A percentile compares a stretch with the other conserved stretches of the same genome.
phyloP scores from a whole-genome alignment of 30 jellyfish, hydroid and myxozoan species.

The Cassiopea andromeda region DNA sequence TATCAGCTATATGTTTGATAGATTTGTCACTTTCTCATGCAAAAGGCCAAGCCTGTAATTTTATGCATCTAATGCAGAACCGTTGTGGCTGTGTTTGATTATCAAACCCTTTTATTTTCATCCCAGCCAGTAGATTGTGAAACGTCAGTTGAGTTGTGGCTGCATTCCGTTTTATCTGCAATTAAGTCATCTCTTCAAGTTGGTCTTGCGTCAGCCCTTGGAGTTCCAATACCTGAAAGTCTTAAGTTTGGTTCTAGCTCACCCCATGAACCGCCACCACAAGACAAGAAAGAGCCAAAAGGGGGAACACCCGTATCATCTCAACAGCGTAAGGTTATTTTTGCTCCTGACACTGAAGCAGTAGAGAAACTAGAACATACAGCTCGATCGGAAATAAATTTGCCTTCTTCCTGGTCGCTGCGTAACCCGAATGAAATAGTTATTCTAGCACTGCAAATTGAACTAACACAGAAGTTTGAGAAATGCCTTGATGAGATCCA shows the following conservation, averaged over 20 bases:
- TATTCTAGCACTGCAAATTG: slow-evolving; percentile 65
- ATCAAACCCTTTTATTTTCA: background rate
- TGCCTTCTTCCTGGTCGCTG: slow-evolving; percentile 71
- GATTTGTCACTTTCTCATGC: too few relatives aligned
- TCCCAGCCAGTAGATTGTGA: slow-evolving; percentile 73
- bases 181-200: slow-evolving; percentile 50
- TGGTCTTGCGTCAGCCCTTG: slow-evolving; percentile 63
- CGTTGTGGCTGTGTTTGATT: background rate
- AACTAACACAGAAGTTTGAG: slow-evolving; percentile 60
- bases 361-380: slow-evolving; percentile 47
- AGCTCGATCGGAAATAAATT: slow-evolving; percentile 52
- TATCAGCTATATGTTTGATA: too few relatives aligned
- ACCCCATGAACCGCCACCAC: slow-evolving; percentile 21
- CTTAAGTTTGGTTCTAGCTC: slow-evolving; percentile 20
- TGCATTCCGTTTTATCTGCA: slow-evolving; percentile 36
- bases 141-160: slow-evolving; percentile 62
- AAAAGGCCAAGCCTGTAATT: too few relatives aligned
- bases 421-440: slow-evolving; percentile 59
- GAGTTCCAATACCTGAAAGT: slow-evolving; percentile 68
- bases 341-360: slow-evolving; percentile 62
- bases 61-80: too few relatives aligned
- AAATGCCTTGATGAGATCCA: slow-evolving; percentile 45
- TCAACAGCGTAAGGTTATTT: slow-evolving; percentile 61
- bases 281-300: slow-evolving; percentile 26
- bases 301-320: slow-evolving; percentile 17